These are phyloP conservation scores for Thymelicus acteon DNA, from an alignment of 2,888 invertebrate genomes.

Conservation along the genomic window DNA sequence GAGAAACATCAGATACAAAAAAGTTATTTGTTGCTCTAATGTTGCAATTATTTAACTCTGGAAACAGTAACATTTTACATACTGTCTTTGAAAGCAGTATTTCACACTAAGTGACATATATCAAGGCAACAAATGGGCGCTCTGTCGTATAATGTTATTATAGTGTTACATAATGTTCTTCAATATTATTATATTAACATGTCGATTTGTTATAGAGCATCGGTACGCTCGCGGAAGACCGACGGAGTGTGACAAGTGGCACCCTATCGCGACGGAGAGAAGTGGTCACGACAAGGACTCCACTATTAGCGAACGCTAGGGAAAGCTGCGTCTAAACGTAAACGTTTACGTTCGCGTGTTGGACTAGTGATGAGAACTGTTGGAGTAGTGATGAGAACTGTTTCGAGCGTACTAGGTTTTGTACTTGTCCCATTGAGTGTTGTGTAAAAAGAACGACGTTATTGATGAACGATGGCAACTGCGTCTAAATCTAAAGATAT, in stretches of 20 bases:
- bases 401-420: conserved; percentile 19
- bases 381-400: conserved; percentile 8
- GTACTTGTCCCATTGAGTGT: background rate
- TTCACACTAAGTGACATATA: no score
- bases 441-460: background rate
- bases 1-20: no score
- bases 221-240: conserved; percentile 71
- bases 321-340: conserved; percentile 86
- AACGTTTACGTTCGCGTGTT: background rate
- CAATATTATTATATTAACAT: background rate
- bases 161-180: no score
- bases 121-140: no score
- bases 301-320: conserved; percentile 87
- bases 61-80: no score
- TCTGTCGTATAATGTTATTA: no score
- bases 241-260: conserved; percentile 74
- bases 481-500: conserved; percentile 5
- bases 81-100: no score
- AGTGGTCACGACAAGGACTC: conserved; percentile 89
- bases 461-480: background rate
- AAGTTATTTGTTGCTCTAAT: no score
- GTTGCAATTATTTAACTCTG: no score
- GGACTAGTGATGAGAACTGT: conserved; percentile 7
- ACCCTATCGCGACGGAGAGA: conserved; percentile 83
- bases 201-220: conserved; percentile 62